These are phyloP conservation scores for Acronicta psi DNA, from an alignment of 2,888 invertebrate genomes.

Conservation along the genomic window DNA sequence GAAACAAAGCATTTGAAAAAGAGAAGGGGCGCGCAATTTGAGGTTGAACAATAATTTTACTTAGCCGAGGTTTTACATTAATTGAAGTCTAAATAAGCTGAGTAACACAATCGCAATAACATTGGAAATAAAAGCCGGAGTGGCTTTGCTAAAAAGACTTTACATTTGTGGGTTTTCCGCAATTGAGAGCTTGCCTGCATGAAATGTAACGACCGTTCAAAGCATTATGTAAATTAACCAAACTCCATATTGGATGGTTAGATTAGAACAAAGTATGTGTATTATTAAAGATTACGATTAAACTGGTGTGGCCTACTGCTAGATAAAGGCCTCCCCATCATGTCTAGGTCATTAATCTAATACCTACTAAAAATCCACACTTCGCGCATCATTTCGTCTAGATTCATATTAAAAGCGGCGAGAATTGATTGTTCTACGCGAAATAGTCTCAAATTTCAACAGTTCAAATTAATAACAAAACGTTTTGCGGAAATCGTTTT, in stretches of 20 bases:
- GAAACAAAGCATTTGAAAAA: too few species aligned
- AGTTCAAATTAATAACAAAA: neutral
- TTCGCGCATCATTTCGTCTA: too few species aligned
- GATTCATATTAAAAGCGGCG: too few species aligned
- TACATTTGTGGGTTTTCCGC: conserved; percentile 49
- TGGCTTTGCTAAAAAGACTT: conserved; percentile 46
- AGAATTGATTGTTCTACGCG: neutral
- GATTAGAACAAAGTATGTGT: conserved; percentile 48
- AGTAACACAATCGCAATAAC: conserved; percentile 23
- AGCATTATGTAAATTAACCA: conserved; percentile 56
- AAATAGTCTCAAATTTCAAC: neutral
- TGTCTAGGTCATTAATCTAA: too few species aligned
- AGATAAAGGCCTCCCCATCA: too few species aligned
- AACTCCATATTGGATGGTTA: conserved; percentile 49
- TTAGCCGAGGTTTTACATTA: too few species aligned
- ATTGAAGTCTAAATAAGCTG: conserved; percentile 15
- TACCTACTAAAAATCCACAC: too few species aligned
- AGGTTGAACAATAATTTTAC: too few species aligned
- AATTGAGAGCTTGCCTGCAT: conserved; percentile 47
- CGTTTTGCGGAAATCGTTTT: neutral
- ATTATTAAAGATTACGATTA: conserved; percentile 28
- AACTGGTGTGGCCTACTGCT: too few species aligned
- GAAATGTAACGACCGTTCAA: conserved; percentile 52
- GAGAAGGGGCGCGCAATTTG: too few species aligned
- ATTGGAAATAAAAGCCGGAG: conserved; percentile 26